phyloP scores from a whole-genome alignment of 1,140 invertebrate species.

The Bombyx mandarina region DNA sequence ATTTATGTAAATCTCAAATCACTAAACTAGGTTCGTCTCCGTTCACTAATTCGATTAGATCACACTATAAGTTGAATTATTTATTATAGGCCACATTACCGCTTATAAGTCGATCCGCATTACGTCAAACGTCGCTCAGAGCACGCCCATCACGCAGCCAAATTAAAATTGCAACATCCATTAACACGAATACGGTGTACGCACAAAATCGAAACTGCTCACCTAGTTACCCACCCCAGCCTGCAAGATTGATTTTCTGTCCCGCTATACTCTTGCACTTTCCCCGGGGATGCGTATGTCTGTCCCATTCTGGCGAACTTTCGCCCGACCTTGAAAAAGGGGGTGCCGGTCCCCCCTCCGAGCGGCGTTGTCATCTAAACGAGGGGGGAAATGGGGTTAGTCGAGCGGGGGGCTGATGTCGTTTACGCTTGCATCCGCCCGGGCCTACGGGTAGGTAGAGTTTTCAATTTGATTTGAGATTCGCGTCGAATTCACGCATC shows the following conservation, averaged over 20 bases:
- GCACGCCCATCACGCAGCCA: not conserved
- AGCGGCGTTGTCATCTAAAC: constrained; percentile 32
- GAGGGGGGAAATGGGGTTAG: constrained; percentile 56
- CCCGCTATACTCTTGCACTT: constrained; percentile 64
- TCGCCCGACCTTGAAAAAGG: constrained; percentile 51
- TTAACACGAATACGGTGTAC: constrained; percentile 13
- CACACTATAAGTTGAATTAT: no score
- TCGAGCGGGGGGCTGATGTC: constrained; percentile 29
- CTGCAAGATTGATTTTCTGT: constrained; percentile 67
- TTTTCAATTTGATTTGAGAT: constrained; percentile 36
- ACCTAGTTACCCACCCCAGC: constrained; percentile 58
- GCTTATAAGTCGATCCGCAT: no score
- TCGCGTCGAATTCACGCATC: constrained; percentile 23
- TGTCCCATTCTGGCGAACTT: constrained; percentile 31
- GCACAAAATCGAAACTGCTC: constrained; percentile 37
- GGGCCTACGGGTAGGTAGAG: constrained; percentile 18
- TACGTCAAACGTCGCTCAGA: no score
- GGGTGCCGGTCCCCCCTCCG: constrained; percentile 24
- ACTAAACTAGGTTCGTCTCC: no score
- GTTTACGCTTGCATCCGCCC: constrained; percentile 62
- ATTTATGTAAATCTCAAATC: no score
- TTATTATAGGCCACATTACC: no score
- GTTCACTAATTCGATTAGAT: no score
- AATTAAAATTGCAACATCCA: constrained; percentile 15
- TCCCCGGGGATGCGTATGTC: constrained; percentile 33